phyloP scores from a whole-genome alignment of 2,888 invertebrate genomes.

The Polymixis flavicincta region DNA sequence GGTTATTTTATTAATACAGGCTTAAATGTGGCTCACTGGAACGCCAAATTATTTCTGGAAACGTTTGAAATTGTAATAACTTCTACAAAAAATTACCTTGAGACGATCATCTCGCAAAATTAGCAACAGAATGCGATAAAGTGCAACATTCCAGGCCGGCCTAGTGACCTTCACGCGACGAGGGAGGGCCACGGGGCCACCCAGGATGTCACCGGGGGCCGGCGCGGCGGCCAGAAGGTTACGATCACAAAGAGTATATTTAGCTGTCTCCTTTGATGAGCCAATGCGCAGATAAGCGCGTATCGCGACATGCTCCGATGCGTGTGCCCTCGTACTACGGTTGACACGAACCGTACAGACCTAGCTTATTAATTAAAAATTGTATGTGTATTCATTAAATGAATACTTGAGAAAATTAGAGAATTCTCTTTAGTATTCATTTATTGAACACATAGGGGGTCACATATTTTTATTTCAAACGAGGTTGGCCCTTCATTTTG shows the following conservation, averaged over 20 bases:
- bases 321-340: constrained; percentile 65
- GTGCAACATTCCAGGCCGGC: constrained; percentile 56
- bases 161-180: constrained; percentile 68
- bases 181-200: constrained; percentile 70
- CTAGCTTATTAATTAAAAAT: constrained; percentile 54
- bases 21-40: constrained; percentile 18
- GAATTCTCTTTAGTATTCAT: constrained; percentile 1
- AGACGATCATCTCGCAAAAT: constrained; percentile 38
- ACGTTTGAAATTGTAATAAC: constrained; percentile 26
- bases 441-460: too few species aligned
- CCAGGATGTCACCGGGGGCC: constrained; percentile 68
- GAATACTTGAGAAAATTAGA: constrained; percentile 10
- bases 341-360: constrained; percentile 60
- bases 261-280: constrained; percentile 83
- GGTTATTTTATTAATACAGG: constrained; percentile 6
- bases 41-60: constrained; percentile 55
- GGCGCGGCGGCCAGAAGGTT: constrained; percentile 52
- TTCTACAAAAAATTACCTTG: constrained; percentile 50
- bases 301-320: constrained; percentile 76
- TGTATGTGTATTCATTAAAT: constrained; percentile 34
- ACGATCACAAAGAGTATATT: constrained; percentile 80
- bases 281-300: constrained; percentile 79
- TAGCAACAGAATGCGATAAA: constrained; percentile 47
- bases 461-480: too few species aligned
- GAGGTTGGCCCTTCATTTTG: constrained; percentile 1